Base-by-base conservation (phyloP, 1,140 invertebrate genomes). In the Macrocentrus cingulum region DNA sequence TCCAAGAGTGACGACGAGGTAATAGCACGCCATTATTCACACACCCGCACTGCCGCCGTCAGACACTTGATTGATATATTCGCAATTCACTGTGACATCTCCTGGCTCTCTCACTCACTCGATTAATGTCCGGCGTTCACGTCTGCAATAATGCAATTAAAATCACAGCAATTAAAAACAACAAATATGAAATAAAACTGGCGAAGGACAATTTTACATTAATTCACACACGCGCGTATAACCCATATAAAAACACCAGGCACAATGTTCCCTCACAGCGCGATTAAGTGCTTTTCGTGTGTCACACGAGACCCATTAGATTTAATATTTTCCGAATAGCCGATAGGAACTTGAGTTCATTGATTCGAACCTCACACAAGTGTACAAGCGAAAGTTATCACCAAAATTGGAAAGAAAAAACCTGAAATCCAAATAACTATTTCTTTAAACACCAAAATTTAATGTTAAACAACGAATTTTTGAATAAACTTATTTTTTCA, bases 1-100 rank as follows among this genome's bases (percentile, higher is more conserved):
- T 63, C 64, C 75, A 42, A 76, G 59, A 61, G 71, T 66, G 59
- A 75, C 59, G 60, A 72, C 64, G 46, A 72, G 62, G 65, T 71
- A 66, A 62, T 63, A 71, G 62, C 62, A 63, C 34, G 65, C 65
- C 68, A 68, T 70, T 61, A 64, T 70, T 60, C 52, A 57, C 20
- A 19, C 53, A 56, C 53, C 20, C 29, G 13, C 25, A 46, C 53
- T 56, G 23, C 18, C 22, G 22, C 9, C 52, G 29, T 46, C 44
- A 32, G 19, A 29, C 45, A 49, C 36, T 56, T 18, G 32, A 37
- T 49, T 56, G 19, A 46, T 49, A 41, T 36, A 46, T 34, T 45
- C 29, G 41, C 32, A 34, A 37, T 48, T 56, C 29, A 49, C 45
- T 56, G 25, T 11, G 13, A 36, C 29, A 34, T 50, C 16, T 48